Base-by-base conservation (phyloP, 2,113 vertebrate genomes). In the Oncorhynchus gorbuscha region DNA sequence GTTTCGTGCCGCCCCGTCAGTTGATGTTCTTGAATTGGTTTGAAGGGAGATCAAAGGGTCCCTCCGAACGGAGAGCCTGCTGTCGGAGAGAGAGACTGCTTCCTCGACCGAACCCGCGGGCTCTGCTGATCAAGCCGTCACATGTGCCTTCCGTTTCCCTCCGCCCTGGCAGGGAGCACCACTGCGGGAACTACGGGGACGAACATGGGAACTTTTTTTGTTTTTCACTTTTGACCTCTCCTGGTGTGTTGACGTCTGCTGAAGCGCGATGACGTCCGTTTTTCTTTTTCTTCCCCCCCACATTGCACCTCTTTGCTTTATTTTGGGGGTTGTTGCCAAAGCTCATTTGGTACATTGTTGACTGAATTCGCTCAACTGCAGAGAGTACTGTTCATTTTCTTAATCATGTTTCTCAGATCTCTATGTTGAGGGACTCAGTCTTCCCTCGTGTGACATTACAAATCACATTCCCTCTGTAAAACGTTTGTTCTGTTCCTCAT, bases 31-130 rank as follows among this genome's bases (percentile, higher is more conserved):
- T 91, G 94, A 95, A 95, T 94, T 94, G 93, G 95, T 91, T 94
- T 95, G 94, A 95, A 92, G 91, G 74, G 90, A 96, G 95, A 96
- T 96, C 95, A 95, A 95, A 96, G 95, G 92, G 89, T 93, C 91
- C 89, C 89, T 93, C 86, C 82, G 90, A 91, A 93, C 89, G 91
- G 93, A 91, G 93, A 92, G 92, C 93, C 86, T 61, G 91, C 82
- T 85, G 93, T 39, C 35, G 18, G 20, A 66, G 26, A 59, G 91
- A 91, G 89, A 92, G 93, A 93, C 93, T 92, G 94, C 92, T 94
- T 92, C 93, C 93, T 94, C 92, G 93, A 76, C 93, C 91, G 89
- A 89, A 74, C 92, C 90, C 90, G 91, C 91, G 87, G 91, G 91
- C 91, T 13, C 49, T 55, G 89, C 92, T 94, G 94, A 95, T 95